These are phyloP conservation scores for Drosophila siamana DNA, from an alignment of 2,888 invertebrate species.

Conservation along the genomic window DNA sequence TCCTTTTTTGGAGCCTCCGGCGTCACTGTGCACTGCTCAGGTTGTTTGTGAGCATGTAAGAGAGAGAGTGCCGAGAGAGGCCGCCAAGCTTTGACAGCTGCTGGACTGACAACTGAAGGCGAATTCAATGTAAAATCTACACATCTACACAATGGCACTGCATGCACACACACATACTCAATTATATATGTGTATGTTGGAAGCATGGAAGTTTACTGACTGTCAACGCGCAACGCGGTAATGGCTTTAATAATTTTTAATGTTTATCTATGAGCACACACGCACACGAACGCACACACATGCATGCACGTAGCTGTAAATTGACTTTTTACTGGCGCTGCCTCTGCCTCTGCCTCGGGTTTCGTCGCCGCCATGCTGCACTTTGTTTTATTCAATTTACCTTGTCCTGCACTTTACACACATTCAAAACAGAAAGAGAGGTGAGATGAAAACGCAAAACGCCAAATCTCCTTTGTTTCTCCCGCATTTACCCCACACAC, in stretches of 20 bases:
- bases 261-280: constrained; percentile 40
- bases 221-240: constrained; percentile 20
- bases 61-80: constrained; percentile 19
- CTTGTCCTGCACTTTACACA: constrained; percentile 62
- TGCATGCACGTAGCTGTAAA: constrained; percentile 23
- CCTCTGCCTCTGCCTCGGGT: too few species aligned
- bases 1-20: constrained; percentile 42
- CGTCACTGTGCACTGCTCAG: constrained; percentile 48
- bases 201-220: constrained; percentile 18
- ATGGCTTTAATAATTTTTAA: constrained; percentile 45
- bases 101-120: constrained; percentile 45
- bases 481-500: constrained; percentile 44
- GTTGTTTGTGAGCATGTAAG: constrained; percentile 31
- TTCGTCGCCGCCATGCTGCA: constrained; percentile 49
- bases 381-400: constrained; percentile 57
- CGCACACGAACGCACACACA: constrained; percentile 3
- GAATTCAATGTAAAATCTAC: constrained; percentile 35
- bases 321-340: constrained; percentile 31
- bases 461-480: constrained; percentile 51
- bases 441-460: constrained; percentile 38
- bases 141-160: constrained; percentile 11
- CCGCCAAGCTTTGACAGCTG: constrained; percentile 51
- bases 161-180: constrained; percentile 2
- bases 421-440: constrained; percentile 54
- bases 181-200: neutral